Evolutionary conservation across 2,888 invertebrate genomes (phyloP), one percentile per base, ranked within the genome.

Genomic region (Xestia ashworthii): DNA sequence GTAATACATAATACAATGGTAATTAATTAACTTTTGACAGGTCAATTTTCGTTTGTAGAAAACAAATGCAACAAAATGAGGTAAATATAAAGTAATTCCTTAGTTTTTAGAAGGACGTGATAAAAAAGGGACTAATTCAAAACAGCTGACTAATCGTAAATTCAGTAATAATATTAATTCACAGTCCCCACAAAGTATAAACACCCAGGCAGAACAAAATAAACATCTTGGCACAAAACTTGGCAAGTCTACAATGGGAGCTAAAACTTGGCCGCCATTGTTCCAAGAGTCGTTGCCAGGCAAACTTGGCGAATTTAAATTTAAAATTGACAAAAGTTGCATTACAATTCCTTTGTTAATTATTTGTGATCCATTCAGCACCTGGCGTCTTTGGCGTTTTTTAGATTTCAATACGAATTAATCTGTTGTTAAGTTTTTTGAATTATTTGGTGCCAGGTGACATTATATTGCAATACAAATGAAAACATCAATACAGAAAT

Each of bases 301-400:
- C 64, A 65, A 94, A 94, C 92, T 94, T 93, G 83, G 83, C 70
- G 80, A 91, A 95, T 95, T 95, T 95, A 92, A 95, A 96, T 95
- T 95, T 95, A 93, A 96, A 95, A 96, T 96, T 91, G 88, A 88
- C 87, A 84, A 93, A 95, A 93, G 93, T 94, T 90, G 87, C 92
- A 92, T 91, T 88, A 89, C 87, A 87, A 88, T 89, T 87, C 77
- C 78, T 89, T 91, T 94, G 95, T 95, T 95, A 95, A 96, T 96
- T 95, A 93, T 94, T 94, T 93, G 92, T 91, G 90, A 85, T 87
- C 84, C 80, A 90, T 87, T 85, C 81, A 91, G 90, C 95, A 95
- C 93, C 95, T 94, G 95, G 88, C 91, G 91, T 82, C 86, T 87
- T 89, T 72, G 46, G 58, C 41, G 58, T 76, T 83, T 79, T 81